These are phyloP conservation scores for Calosoma granatense DNA, from an alignment of 1,140 invertebrate genomes.

Conservation along the genomic window DNA sequence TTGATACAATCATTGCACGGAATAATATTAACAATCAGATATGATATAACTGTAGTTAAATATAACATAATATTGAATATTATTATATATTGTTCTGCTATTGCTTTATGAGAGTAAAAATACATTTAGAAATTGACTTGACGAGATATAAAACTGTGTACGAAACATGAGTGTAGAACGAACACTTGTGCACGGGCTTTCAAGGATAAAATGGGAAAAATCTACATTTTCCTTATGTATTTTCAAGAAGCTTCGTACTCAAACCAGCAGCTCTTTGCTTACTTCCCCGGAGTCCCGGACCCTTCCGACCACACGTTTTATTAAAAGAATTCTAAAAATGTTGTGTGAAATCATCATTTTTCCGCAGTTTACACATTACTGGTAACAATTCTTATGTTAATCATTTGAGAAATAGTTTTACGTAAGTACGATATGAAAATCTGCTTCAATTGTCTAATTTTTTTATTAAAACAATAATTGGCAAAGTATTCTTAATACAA, in stretches of 20 bases:
- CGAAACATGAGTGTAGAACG: too few species aligned
- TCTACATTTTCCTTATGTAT: conserved; percentile 8
- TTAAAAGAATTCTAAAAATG: conserved; percentile 6
- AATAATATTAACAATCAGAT: too few species aligned
- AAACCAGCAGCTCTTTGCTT: neutral
- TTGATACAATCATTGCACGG: too few species aligned
- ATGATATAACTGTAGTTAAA: neutral
- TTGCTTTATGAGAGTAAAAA: neutral
- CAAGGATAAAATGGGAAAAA: neutral
- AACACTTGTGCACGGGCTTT: neutral
- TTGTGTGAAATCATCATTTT: too few species aligned
- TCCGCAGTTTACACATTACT: too few species aligned
- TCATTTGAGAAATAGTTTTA: too few species aligned
- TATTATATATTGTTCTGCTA: neutral
- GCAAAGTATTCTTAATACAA: too few species aligned
- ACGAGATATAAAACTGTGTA: neutral
- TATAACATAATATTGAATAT: neutral
- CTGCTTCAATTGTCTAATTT: too few species aligned
- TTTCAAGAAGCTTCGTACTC: neutral
- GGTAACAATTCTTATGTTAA: too few species aligned
- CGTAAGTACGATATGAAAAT: too few species aligned
- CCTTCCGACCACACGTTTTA: neutral
- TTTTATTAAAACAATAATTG: too few species aligned
- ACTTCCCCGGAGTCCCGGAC: neutral
- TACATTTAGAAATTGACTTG: too few species aligned